phyloP scores from a whole-genome alignment of 1,140 invertebrate species.

The Drosophila repletoides region DNA sequence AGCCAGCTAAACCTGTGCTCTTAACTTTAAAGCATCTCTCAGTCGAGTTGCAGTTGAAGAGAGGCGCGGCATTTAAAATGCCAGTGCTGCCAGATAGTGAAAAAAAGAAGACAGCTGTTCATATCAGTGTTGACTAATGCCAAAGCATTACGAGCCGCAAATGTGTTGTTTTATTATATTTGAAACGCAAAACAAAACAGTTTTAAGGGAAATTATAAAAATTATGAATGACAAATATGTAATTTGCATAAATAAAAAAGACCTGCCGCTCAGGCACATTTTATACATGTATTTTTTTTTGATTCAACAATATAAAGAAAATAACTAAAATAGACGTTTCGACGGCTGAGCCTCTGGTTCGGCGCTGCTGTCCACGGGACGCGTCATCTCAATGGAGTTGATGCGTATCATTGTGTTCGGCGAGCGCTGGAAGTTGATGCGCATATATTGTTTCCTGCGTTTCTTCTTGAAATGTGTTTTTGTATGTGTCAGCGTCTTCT shows the following conservation, averaged over 20 bases:
- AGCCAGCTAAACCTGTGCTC: neutral
- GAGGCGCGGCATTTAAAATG: neutral
- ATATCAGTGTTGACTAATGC: neutral
- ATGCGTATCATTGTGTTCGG: conserved; percentile 89
- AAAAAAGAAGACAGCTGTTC: conserved; percentile 15
- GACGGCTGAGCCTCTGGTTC: conserved; percentile 25
- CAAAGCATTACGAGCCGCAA: neutral
- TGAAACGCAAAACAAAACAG: neutral
- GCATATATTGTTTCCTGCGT: conserved; percentile 89
- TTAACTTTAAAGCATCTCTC: neutral
- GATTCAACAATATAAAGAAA: conserved; percentile 11
- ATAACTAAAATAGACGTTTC: conserved; percentile 59
- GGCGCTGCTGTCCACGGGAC: conserved; percentile 44
- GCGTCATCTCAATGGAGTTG: conserved; percentile 86
- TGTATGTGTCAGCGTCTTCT: conserved; percentile 93
- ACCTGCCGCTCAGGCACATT: neutral
- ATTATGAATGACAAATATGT: neutral
- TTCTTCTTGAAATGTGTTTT: conserved; percentile 90
- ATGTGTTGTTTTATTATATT: neutral
- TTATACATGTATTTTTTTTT: conserved; percentile 11
- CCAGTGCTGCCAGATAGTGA: neutral
- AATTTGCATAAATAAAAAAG: neutral
- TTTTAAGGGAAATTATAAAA: neutral
- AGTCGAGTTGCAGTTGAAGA: too few species aligned
- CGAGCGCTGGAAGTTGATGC: conserved; percentile 88